A percentile compares a stretch with the other conserved stretches of the same genome.
These are phyloP conservation scores for Trypoxylon attenuatum DNA, from an alignment of 2,888 invertebrate genomes.

Conservation along the genomic window DNA sequence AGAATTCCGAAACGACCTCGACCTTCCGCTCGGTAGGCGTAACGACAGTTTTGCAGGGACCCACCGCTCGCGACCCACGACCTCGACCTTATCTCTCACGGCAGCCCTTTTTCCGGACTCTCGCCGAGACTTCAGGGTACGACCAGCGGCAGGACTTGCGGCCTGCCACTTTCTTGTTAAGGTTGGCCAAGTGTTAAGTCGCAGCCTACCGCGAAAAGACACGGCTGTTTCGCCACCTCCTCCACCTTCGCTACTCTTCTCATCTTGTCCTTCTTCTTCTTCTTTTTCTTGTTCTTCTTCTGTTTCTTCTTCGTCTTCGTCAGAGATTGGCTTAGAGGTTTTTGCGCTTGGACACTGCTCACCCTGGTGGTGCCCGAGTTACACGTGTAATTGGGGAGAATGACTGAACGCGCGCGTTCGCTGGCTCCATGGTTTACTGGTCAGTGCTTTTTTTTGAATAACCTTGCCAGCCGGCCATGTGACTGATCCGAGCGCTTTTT, in stretches of 20 bases:
- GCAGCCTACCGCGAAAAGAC: too few relatives aligned
- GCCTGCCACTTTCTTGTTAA: background rate
- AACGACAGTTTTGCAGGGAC: constrained; percentile 53
- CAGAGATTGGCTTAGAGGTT: too few relatives aligned
- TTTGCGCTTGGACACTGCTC: too few relatives aligned
- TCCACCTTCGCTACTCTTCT: background rate
- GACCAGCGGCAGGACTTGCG: too few relatives aligned
- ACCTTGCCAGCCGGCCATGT: background rate
- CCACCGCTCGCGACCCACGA: constrained; percentile 21
- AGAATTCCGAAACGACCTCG: constrained; percentile 61
- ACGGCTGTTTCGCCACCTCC: background rate
- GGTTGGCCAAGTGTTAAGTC: background rate
- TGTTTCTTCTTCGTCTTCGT: too few relatives aligned
- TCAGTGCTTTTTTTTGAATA: background rate
- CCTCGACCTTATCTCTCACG: constrained; percentile 44
- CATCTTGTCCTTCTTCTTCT: background rate
- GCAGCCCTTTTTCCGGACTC: background rate
- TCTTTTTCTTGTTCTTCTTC: too few relatives aligned
- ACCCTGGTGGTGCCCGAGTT: too few relatives aligned
- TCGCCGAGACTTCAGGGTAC: background rate
- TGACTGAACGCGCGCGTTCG: too few relatives aligned
- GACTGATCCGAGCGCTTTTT: background rate
- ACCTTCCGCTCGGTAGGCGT: constrained; percentile 63
- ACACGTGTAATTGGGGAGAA: background rate
- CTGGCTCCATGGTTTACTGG: background rate